phyloP scores from a whole-genome alignment of 1,140 invertebrate species.

The Copidosoma floridanum region DNA sequence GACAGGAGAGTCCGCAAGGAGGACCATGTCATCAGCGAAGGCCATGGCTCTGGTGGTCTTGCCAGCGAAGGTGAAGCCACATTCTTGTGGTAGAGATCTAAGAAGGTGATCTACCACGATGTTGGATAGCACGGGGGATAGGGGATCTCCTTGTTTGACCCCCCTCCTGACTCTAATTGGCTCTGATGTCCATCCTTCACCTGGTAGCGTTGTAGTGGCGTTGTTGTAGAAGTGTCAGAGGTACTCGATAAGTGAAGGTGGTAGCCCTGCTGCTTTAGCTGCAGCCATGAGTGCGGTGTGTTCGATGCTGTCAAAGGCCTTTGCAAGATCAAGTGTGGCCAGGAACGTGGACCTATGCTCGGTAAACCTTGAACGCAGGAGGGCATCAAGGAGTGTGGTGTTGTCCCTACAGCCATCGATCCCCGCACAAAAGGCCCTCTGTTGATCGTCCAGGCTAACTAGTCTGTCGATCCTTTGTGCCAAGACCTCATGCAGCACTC shows the following conservation, averaged over 20 bases:
- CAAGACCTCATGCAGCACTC: constrained; percentile 28
- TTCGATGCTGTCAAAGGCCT: not conserved
- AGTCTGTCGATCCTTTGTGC: not conserved
- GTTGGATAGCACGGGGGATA: constrained; percentile 56
- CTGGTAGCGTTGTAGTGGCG: not conserved
- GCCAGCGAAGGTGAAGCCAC: constrained; percentile 31
- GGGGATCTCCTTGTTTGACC: constrained; percentile 57
- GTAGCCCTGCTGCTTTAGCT: not conserved
- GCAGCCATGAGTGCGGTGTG: not conserved
- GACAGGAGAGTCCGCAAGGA: constrained; percentile 35
- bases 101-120: constrained; percentile 49
- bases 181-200: not conserved
- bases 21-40: constrained; percentile 48
- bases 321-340: not conserved
- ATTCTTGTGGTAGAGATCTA: constrained; percentile 22
- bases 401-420: constrained; percentile 27
- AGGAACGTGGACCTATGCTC: not conserved
- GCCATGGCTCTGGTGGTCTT: constrained; percentile 34
- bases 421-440: constrained; percentile 25
- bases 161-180: constrained; percentile 27
- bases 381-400: constrained; percentile 3
- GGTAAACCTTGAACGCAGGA: not conserved
- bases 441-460: not conserved
- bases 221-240: not conserved
- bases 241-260: not conserved